A percentile compares a stretch with the other conserved stretches of the same genome.
Conservation (phyloP, 2,113 vertebrate species). For the Boulengeromyrus knoepffleri region DNA sequence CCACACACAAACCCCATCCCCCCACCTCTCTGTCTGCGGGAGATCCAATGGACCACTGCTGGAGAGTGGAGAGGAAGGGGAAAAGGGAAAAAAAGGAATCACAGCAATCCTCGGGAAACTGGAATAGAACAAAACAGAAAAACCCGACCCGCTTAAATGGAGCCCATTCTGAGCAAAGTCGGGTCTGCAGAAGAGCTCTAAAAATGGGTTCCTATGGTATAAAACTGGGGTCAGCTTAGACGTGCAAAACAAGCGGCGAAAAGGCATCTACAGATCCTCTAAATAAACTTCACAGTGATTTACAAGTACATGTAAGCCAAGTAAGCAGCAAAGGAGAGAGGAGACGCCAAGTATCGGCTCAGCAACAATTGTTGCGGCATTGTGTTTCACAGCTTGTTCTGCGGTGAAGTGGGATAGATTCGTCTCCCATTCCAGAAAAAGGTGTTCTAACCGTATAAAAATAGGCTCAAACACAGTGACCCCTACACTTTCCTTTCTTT, state of each 20-base stretch:
- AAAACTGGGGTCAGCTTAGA: neutral
- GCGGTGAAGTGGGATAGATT: neutral
- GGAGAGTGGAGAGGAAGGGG: neutral
- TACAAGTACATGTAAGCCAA: neutral
- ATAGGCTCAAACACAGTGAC: neutral
- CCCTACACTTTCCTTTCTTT: neutral
- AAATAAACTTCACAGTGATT: neutral
- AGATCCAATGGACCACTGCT: neutral
- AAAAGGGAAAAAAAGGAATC: neutral
- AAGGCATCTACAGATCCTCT: neutral
- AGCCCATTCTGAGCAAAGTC: neutral
- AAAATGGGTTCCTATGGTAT: neutral
- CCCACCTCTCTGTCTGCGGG: neutral
- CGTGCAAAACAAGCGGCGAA: neutral
- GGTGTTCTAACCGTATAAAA: neutral
- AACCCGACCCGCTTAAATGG: neutral
- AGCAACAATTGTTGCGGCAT: neutral
- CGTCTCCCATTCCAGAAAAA: neutral
- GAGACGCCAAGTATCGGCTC: neutral
- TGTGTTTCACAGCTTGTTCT: neutral
- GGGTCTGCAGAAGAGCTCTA: neutral
- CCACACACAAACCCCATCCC: neutral
- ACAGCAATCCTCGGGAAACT: neutral
- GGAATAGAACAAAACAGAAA: neutral
- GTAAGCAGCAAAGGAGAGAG: neutral